These are phyloP conservation scores for Sebastiscus albofasciatus DNA, from an alignment of 2,797 vertebrate genomes.

Conservation along the genomic window DNA sequence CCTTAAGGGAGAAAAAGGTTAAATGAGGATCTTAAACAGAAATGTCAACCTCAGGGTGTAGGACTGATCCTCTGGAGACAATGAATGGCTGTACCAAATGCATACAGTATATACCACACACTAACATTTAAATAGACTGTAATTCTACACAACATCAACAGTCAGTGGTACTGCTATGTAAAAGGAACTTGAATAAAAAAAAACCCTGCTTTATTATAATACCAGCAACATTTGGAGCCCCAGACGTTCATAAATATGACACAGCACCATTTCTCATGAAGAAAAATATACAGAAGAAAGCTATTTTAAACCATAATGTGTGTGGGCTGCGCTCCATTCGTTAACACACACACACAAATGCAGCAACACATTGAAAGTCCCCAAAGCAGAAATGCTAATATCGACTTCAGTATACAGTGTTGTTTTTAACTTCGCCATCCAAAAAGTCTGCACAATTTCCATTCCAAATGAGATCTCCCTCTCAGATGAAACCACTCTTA, in stretches of 20 bases:
- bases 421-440: not conserved
- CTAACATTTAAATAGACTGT: not conserved
- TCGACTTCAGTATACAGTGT: not conserved
- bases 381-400: slow-evolving; percentile 8
- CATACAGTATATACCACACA: not conserved
- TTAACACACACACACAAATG: slow-evolving; percentile 5
- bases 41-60: not conserved
- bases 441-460: slow-evolving; percentile 44
- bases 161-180: not conserved
- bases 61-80: not conserved
- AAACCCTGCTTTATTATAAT: not conserved
- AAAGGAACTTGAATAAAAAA: not conserved
- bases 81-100: not conserved
- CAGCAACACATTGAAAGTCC: slow-evolving; percentile 1
- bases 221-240: not conserved
- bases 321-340: not conserved
- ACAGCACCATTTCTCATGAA: not conserved
- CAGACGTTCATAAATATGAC: not conserved
- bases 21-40: not conserved
- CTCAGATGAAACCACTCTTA: slow-evolving; percentile 46
- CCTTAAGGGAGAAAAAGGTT: not conserved
- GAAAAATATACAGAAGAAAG: not conserved
- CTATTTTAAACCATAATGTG: not conserved
- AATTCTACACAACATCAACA: not conserved
- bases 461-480: slow-evolving; percentile 36